phyloP scores from a whole-genome alignment of 2,888 invertebrate genomes.

The Helleia helle region DNA sequence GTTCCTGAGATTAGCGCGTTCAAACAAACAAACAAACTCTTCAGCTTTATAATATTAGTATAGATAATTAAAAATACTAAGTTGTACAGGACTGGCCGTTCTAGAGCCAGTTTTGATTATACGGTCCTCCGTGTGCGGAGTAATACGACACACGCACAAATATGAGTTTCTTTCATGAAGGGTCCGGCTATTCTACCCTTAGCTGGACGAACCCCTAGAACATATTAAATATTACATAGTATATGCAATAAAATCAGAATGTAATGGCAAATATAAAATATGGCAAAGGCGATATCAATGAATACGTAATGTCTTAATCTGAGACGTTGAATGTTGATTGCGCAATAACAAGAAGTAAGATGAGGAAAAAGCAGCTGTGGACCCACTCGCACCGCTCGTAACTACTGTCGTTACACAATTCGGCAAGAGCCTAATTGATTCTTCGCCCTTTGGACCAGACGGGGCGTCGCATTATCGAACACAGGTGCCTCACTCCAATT shows the following conservation, averaged over 20 bases:
- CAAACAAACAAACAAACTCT: too few relatives aligned
- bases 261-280: slow-evolving; percentile 24
- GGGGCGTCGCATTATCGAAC: slow-evolving; percentile 67
- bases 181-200: too few relatives aligned
- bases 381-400: slow-evolving; percentile 62
- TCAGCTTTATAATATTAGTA: too few relatives aligned
- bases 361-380: slow-evolving; percentile 69
- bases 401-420: slow-evolving; percentile 68
- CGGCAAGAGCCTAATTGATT: slow-evolving; percentile 70
- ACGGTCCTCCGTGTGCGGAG: too few relatives aligned
- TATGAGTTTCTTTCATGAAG: too few relatives aligned
- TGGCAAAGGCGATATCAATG: slow-evolving; percentile 46
- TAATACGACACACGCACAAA: too few relatives aligned
- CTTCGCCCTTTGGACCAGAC: slow-evolving; percentile 67
- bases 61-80: too few relatives aligned
- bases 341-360: slow-evolving; percentile 66
- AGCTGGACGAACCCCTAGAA: too few relatives aligned
- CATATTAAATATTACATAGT: too few relatives aligned
- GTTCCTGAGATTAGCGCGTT: too few relatives aligned
- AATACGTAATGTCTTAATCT: slow-evolving; percentile 64
- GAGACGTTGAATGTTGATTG: slow-evolving; percentile 60
- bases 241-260: not conserved
- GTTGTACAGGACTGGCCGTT: too few relatives aligned
- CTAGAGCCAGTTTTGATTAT: too few relatives aligned
- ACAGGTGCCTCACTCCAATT: slow-evolving; percentile 61